phyloP scores from a whole-genome alignment of 2,797 vertebrate genomes.

The Melanotaenia trifasciata region DNA sequence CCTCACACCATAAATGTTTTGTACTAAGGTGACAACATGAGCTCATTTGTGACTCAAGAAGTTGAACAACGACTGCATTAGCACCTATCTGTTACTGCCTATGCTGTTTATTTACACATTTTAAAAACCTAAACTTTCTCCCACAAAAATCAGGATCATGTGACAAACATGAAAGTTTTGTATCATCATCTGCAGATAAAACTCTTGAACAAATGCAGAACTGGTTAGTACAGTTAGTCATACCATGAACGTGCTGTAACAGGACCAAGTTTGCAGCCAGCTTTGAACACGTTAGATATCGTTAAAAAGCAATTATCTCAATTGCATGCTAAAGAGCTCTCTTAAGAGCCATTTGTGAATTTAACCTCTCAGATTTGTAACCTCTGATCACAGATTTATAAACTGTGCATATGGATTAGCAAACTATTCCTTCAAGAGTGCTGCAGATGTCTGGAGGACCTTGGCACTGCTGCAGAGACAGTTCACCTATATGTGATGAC shows the following conservation, averaged over 20 bases:
- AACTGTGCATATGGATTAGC: not conserved
- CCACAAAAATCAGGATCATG: too few species aligned
- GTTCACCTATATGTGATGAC: not conserved
- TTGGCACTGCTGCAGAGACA: not conserved
- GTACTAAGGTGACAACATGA: not conserved
- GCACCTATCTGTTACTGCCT: not conserved
- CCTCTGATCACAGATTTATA: not conserved
- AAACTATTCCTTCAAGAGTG: not conserved
- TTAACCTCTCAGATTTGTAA: not conserved
- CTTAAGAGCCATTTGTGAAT: not conserved
- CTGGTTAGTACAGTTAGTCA: too few species aligned
- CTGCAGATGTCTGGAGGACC: too few species aligned
- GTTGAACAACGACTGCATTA: not conserved
- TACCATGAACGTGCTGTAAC: too few species aligned
- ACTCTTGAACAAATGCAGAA: too few species aligned
- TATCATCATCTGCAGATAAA: too few species aligned
- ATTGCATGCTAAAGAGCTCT: not conserved
- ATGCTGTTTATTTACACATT: too few species aligned
- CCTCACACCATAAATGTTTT: conserved; percentile 4
- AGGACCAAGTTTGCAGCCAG: too few species aligned
- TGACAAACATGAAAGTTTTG: too few species aligned
- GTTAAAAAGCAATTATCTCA: not conserved
- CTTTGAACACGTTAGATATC: too few species aligned
- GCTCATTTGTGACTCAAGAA: not conserved
- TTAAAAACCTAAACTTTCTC: too few species aligned